Conservation (phyloP, 2,113 vertebrate species). For the Gavialis gangeticus region DNA sequence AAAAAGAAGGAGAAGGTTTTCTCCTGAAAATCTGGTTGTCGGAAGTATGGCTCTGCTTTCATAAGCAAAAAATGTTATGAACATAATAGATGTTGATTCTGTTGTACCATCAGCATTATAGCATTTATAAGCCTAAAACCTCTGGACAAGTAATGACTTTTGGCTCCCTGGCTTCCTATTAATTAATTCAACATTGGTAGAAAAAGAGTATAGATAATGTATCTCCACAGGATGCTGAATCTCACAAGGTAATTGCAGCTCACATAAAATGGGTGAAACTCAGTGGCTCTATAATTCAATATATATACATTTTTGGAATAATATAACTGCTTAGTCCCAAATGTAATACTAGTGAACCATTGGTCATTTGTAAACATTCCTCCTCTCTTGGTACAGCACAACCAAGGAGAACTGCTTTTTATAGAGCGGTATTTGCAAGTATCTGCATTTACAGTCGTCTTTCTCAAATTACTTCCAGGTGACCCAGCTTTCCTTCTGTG, state of each 20-base stretch:
- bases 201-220: background rate
- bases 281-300: background rate
- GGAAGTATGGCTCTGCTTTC: background rate
- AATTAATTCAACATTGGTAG: background rate
- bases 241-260: background rate
- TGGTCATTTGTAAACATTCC: background rate
- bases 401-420: background rate
- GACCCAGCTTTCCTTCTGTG: background rate
- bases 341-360: background rate
- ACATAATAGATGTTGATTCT: background rate
- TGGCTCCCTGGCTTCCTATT: background rate
- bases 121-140: background rate
- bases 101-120: background rate
- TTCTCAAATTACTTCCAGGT: background rate
- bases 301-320: background rate
- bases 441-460: background rate
- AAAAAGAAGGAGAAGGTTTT: background rate
- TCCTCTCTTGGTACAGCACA: background rate
- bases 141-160: background rate
- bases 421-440: background rate
- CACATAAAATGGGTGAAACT: fast-evolving
- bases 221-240: background rate
- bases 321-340: background rate
- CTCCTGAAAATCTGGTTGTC: background rate
- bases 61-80: background rate